phyloP scores from a whole-genome alignment of 2,797 vertebrate species.

The Sebastes alutus region DNA sequence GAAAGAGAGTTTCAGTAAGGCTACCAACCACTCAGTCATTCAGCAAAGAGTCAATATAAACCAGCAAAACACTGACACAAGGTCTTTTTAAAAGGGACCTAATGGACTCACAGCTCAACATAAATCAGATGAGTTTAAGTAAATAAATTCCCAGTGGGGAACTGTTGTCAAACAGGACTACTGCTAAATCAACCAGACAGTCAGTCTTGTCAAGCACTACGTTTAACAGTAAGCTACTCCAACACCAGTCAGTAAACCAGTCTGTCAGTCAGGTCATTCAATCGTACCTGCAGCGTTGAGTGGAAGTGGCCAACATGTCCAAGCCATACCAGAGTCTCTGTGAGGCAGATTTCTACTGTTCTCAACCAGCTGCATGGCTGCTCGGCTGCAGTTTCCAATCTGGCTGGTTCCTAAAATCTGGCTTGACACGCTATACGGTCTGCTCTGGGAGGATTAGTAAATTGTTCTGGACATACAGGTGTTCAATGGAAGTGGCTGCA shows the following conservation, averaged over 20 bases:
- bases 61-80: constrained; percentile 23
- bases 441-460: background rate
- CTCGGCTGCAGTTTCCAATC: background rate
- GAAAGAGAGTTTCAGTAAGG: background rate
- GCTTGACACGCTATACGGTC: background rate
- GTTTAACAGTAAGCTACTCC: background rate
- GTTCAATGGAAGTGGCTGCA: background rate
- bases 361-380: background rate
- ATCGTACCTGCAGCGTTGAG: constrained; percentile 53
- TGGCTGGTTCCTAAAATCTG: constrained; percentile 3
- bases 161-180: background rate
- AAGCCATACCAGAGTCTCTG: constrained; percentile 39
- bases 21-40: background rate
- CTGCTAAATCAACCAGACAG: background rate
- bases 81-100: constrained; percentile 9
- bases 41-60: constrained; percentile 26
- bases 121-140: constrained; percentile 7
- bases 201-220: background rate
- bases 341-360: constrained; percentile 18
- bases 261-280: background rate
- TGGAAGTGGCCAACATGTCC: constrained; percentile 56
- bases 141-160: constrained; percentile 1
- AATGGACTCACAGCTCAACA: constrained; percentile 6
- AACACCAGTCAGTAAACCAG: background rate
- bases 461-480: background rate